Base-by-base conservation (phyloP, 2,888 invertebrate species). In the Clostera curtula region DNA sequence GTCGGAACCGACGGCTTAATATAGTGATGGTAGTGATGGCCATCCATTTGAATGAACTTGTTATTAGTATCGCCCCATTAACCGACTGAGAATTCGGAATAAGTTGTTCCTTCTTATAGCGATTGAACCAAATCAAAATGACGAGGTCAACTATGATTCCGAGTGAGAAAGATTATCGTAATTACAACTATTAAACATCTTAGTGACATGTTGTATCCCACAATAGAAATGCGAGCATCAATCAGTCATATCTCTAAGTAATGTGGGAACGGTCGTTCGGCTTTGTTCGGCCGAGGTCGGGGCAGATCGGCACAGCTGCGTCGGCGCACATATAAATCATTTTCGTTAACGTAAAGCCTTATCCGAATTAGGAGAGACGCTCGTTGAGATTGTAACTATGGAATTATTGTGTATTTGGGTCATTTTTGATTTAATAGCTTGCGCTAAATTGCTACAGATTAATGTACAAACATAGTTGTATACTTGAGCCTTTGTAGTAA, bases 241-340 rank as follows among this genome's bases (percentile, higher is more conserved):
- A 72, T 74, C 74, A 63, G 58, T 75, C 75, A 75, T 70, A 63
- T 61, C 57, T 49, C 45, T 72, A 73, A 74, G 64, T 69, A 68
- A 72, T 75, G 75, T 77, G 77, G 66, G 75, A 77, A 76, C 60
- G 61, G 38, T 47, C 38, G 38, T 41, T 28, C 34, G 49, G 44
- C 56, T 68, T 69, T 69, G 67, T 69, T 55, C 43, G 36, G 47
- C 18, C 18, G 18, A 18, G 8, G 5, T 5, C 3, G 8, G 18
- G 19, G 22, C 24, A 27, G 27, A 27, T 27, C 32, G 11, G 36
- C 55, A 47, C 67, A 70, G 68, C 69, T 73, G 75, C 63, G 66
- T 49, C 44, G 47, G 56, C 56, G 56, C 58, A 45, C 43, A 37
- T 53, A 75, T 76, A 72, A 71, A 76, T 77, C 74, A 74, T 71